Evolutionary conservation across 1,140 invertebrate genomes (phyloP).

Genomic region (Drosophila ironensis): DNA sequence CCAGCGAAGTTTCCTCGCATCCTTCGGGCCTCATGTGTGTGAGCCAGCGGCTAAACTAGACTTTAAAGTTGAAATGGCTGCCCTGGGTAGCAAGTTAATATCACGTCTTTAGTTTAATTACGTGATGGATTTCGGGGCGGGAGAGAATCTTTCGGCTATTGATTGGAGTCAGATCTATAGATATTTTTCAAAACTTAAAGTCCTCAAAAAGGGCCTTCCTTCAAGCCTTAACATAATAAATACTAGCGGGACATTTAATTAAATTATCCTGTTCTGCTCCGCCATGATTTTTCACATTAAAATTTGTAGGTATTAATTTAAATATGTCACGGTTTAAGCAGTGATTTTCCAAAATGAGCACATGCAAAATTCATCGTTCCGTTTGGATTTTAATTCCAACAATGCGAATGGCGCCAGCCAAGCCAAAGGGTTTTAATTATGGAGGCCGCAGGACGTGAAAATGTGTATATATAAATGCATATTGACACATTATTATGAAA

Average conservation of each 20-base stretch:
- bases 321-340: neutral
- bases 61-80: conserved; percentile 34
- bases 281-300: too few species aligned
- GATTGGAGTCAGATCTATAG: neutral
- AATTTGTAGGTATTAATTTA: too few species aligned
- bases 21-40: conserved; percentile 38
- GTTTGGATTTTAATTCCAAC: conserved; percentile 18
- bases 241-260: neutral
- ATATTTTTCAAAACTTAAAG: neutral
- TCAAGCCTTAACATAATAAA: too few species aligned
- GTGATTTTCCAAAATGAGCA: conserved; percentile 10
- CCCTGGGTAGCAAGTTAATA: conserved; percentile 61
- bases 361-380: neutral
- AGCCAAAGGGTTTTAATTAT: conserved; percentile 36
- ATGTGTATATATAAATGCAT: conserved; percentile 33
- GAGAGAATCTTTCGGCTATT: conserved; percentile 31
- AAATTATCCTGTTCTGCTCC: too few species aligned
- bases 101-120: conserved; percentile 72
- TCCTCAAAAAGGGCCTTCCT: too few species aligned
- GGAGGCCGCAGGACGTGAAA: neutral
- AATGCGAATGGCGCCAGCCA: conserved; percentile 29
- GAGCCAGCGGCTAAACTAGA: conserved; percentile 41
- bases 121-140: conserved; percentile 57
- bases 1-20: conserved; percentile 7
- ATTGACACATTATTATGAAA: conserved; percentile 70